Conservation (phyloP, 2,797 vertebrate genomes). For the Poecile montanus region DNA sequence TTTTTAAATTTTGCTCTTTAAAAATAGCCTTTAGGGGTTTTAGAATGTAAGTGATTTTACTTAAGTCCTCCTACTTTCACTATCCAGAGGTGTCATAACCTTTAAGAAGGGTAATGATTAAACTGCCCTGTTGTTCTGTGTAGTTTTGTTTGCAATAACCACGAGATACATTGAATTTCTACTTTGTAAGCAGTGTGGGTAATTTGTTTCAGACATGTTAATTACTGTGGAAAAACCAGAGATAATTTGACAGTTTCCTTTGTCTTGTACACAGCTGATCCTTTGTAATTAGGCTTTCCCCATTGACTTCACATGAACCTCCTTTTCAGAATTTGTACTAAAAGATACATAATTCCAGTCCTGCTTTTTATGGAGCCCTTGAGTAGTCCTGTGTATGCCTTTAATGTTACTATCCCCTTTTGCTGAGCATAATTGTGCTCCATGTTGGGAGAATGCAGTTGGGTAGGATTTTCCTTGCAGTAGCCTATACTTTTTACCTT, state of each 20-base stretch:
- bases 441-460: background rate
- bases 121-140: background rate
- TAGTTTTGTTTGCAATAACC: background rate
- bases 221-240: background rate
- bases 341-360: background rate
- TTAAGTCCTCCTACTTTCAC: background rate
- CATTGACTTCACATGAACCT: background rate
- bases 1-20: background rate
- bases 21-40: background rate
- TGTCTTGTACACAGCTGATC: background rate
- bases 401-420: background rate
- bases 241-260: background rate
- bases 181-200: background rate
- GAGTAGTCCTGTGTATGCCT: background rate
- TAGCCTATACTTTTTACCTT: background rate
- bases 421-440: background rate
- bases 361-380: background rate
- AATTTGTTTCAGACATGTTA: background rate
- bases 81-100: background rate
- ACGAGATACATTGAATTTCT: background rate
- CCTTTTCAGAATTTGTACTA: background rate
- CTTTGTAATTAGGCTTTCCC: background rate
- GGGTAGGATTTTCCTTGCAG: background rate
- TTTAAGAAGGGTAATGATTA: background rate
- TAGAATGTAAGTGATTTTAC: background rate